Conservation (phyloP, 2,888 invertebrate genomes). For the Thumatha senex region DNA sequence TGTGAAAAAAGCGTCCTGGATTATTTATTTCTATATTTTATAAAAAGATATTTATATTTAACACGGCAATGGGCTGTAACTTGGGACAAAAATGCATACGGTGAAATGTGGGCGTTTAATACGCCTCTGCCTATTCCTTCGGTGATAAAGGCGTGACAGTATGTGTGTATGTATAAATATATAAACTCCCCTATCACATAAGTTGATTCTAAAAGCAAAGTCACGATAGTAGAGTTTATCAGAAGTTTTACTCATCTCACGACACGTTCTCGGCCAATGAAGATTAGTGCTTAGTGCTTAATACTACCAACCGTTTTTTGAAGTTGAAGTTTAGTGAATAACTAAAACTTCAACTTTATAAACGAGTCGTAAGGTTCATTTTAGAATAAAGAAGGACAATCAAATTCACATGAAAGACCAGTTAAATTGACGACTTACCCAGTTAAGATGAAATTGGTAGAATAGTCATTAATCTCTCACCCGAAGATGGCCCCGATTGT, state of each 20-base stretch:
- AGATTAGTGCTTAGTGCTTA: slow-evolving; percentile 40
- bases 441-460: too few relatives aligned
- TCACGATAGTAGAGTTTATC: slow-evolving; percentile 22
- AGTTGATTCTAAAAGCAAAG: slow-evolving; percentile 19
- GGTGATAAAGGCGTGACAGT: too few relatives aligned
- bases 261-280: slow-evolving; percentile 25
- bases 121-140: too few relatives aligned
- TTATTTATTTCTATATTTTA: too few relatives aligned
- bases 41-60: too few relatives aligned
- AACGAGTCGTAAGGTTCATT: slow-evolving; percentile 20
- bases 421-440: slow-evolving; percentile 35
- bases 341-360: slow-evolving; percentile 17
- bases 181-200: too few relatives aligned
- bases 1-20: too few relatives aligned
- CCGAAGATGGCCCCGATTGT: slow-evolving; percentile 27
- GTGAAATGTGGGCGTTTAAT: too few relatives aligned
- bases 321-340: not conserved
- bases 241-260: slow-evolving; percentile 34
- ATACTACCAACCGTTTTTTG: slow-evolving; percentile 16
- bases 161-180: too few relatives aligned
- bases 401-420: slow-evolving; percentile 33
- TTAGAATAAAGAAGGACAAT: slow-evolving; percentile 16
- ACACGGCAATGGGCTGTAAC: too few relatives aligned
- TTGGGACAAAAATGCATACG: too few relatives aligned
- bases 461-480: slow-evolving; percentile 37